These are phyloP conservation scores for Cryptus armator DNA, from an alignment of 2,888 invertebrate genomes.

Conservation along the genomic window DNA sequence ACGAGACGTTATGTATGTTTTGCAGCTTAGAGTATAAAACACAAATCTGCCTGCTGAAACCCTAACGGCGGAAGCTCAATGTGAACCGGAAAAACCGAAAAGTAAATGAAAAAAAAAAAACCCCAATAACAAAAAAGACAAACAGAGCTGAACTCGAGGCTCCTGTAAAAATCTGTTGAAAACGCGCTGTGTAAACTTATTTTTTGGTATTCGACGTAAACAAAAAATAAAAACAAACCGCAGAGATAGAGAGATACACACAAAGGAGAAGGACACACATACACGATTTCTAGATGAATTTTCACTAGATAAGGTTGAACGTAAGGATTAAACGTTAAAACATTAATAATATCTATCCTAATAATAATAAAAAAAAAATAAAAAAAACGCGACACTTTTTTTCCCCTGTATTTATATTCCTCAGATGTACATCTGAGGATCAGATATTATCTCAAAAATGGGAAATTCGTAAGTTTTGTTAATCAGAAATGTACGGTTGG, in stretches of 20 bases:
- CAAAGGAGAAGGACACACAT: conserved; percentile 33
- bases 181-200: conserved; percentile 79
- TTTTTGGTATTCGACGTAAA: conserved; percentile 75
- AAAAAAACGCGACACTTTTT: conserved; percentile 74
- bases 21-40: conserved; percentile 67
- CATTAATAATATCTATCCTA: conserved; percentile 63
- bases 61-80: conserved; percentile 61
- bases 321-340: conserved; percentile 72
- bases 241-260: conserved; percentile 16
- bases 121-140: neutral
- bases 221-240: neutral
- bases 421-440: conserved; percentile 74
- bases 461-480: conserved; percentile 73
- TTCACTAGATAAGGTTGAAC: conserved; percentile 80
- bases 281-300: conserved; percentile 83
- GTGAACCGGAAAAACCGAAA: conserved; percentile 38
- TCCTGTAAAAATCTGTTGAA: conserved; percentile 67
- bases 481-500: conserved; percentile 68
- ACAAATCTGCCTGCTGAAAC: conserved; percentile 34
- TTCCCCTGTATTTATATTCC: conserved; percentile 79
- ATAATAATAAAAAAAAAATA: conserved; percentile 53
- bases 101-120: conserved; percentile 14
- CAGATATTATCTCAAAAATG: conserved; percentile 39
- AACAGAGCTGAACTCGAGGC: conserved; percentile 68
- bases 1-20: conserved; percentile 37